Evolutionary conservation across 2,888 invertebrate species (phyloP).

Genomic region (Conus canariensis): DNA sequence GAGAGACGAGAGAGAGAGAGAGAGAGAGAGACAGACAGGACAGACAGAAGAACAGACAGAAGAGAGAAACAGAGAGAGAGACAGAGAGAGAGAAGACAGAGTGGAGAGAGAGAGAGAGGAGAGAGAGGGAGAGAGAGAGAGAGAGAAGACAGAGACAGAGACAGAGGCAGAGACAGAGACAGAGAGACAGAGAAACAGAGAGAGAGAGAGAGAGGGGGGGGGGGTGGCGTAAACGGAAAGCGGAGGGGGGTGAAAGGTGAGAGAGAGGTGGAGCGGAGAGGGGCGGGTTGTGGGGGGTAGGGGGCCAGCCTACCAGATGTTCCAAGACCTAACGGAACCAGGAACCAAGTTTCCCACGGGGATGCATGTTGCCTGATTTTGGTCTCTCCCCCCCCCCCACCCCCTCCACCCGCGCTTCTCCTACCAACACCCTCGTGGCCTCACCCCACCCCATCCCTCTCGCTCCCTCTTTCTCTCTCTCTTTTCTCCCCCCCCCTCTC

Average conservation of each 20-base stretch:
- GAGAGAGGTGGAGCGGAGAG: too few species aligned
- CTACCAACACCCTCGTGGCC: neutral
- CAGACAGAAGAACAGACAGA: neutral
- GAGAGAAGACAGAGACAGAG: too few species aligned
- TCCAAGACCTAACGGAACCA: neutral
- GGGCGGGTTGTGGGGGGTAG: too few species aligned
- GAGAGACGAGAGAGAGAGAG: neutral
- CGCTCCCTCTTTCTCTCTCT: too few species aligned
- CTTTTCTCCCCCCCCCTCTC: too few species aligned
- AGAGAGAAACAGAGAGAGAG: neutral
- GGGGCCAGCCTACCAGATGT: neutral
- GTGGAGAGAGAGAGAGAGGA: neutral
- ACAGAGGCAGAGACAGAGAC: too few species aligned
- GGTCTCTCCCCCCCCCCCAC: neutral
- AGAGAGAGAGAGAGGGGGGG: too few species aligned
- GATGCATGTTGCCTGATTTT: constrained; percentile 12
- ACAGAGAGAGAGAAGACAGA: neutral
- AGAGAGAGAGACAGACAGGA: neutral
- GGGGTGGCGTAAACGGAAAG: too few species aligned
- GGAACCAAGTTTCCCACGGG: neutral
- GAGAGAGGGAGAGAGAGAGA: neutral
- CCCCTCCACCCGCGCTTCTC: neutral
- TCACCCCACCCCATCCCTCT: neutral
- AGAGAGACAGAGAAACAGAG: too few species aligned
- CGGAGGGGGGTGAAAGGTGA: too few species aligned